Evolutionary conservation across 2,888 invertebrate species (phyloP), one percentile per base, ranked within the genome.

Genomic region (Parnassius smintheus): DNA sequence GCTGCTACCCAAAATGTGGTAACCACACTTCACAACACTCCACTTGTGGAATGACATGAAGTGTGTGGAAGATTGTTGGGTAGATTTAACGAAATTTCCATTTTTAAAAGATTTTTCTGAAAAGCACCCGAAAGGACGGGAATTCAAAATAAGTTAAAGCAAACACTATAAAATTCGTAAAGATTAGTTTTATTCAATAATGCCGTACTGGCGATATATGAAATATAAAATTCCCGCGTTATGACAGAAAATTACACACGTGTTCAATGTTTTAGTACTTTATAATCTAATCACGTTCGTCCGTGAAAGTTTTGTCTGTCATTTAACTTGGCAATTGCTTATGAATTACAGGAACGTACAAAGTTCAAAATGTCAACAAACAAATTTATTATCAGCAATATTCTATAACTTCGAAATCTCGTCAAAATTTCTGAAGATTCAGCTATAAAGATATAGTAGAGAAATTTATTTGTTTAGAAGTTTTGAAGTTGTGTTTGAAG

Each of bases 281-380:
- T 35, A 18, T 35, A 59, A 44, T 59, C 56, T 59, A 22, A 46
- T 63, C 59, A 55, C 41, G 41, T 56, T 52, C 55, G 56, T 45
- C 41, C 59, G 49, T 55, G 55, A 63, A 63, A 63, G 51, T 63
- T 63, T 42, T 13, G 48, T 55, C 45, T 50, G 45, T 46, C 59
- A 59, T 63, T 59, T 59, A 63, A 63, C 49, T 63, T 63, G 13
- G 63, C 46, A 49, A 63, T 59, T 59, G 55, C 59, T 63, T 55
- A 44, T 45, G 55, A 55, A 63, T 55, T 63, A 25, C 25, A 22
- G 12, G 51, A 46, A 46, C 46, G 51, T 52, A 9, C 58, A 45
- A 35, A 22, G 50, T 58, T 63, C 56, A 56, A 41, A 59, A 59
- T 46, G 45, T 56, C 59, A 45, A 55, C 50, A 45, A 59, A 59